Base-by-base conservation (phyloP, 2,797 vertebrate genomes). In the Prionace glauca region DNA sequence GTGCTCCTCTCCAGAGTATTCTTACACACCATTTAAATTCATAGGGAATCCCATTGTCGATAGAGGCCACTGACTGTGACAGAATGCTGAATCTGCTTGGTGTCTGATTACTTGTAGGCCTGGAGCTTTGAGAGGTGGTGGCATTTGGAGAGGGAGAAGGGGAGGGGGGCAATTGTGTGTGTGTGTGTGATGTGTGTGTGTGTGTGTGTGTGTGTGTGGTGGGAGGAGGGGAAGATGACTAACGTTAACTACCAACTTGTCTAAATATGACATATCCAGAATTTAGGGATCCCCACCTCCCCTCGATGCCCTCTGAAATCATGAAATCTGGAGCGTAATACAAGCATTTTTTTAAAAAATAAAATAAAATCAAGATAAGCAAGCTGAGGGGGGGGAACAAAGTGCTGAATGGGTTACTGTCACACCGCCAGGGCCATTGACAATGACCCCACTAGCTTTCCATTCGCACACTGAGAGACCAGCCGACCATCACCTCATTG, bases 381-480 rank as follows among this genome's bases (percentile, higher is more conserved):
- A 71, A 62, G 5, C 71, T 32, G 14, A 12, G 45, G 45, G 41
- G 56, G 32, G 29, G 56, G n/a, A 62, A 29, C 60, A n/a, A 14
- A 90, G 87, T 60, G 45, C 87, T 62, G 88, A 91, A 65, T 62
- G 71, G 45, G 93, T 74, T 60, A 95, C 71, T 60, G 93, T n/a
- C 65, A 41, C 26, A 29, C 36, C 1, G 92, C 36, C 92, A 69
- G 36, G 36, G 36, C 65, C n/a, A 71, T 50, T 26, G 67, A 60
- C 7, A 7, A 0, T 60, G 71, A 69, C 62, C 90, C 98, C 98
- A 97, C 97, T 97, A 96, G 98, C 98, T 98, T 98, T 98, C 98
- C 98, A 98, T 99, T 99, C 98, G 98, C 99, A 98, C 98, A 99
- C 99, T 99, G 98, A 98, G 98, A 98, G 98, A 97, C 98, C 98